phyloP scores from a whole-genome alignment of 2,113 vertebrate species.

The Progne subis region DNA sequence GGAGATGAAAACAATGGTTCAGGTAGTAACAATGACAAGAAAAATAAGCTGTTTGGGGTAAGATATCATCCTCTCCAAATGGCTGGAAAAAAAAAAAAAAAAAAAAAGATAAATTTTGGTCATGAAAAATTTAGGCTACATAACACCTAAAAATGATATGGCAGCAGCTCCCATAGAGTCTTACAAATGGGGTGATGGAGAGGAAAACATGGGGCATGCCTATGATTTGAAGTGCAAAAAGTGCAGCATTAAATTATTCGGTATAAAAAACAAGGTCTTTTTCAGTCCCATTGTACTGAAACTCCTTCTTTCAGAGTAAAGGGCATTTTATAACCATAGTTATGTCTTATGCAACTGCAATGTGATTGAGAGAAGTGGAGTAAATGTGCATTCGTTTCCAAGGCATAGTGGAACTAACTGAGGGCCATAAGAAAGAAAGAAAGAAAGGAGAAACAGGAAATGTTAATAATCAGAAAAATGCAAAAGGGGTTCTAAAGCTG shows the following conservation, averaged over 20 bases:
- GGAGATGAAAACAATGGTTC: not conserved
- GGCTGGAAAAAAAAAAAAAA: not conserved
- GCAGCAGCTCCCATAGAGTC: not conserved
- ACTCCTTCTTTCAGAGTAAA: not conserved
- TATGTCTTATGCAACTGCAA: not conserved
- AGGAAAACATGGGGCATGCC: not conserved
- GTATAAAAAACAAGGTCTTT: not conserved
- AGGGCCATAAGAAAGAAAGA: not conserved
- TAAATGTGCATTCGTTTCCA: not conserved
- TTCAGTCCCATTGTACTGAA: not conserved
- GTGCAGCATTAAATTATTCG: not conserved
- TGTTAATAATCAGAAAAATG: not conserved
- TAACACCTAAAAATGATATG: not conserved
- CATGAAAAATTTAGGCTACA: not conserved
- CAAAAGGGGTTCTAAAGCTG: not conserved
- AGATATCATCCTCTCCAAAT: not conserved
- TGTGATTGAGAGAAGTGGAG: not conserved
- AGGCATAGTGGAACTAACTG: not conserved
- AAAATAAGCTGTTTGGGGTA: not conserved
- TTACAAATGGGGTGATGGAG: not conserved
- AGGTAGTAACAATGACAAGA: not conserved
- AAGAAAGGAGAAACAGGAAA: not conserved
- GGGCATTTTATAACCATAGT: not conserved
- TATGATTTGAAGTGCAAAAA: not conserved
- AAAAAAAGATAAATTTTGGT: not conserved